Conservation (phyloP, 2,113 vertebrate genomes). For the Leiothrix lutea region DNA sequence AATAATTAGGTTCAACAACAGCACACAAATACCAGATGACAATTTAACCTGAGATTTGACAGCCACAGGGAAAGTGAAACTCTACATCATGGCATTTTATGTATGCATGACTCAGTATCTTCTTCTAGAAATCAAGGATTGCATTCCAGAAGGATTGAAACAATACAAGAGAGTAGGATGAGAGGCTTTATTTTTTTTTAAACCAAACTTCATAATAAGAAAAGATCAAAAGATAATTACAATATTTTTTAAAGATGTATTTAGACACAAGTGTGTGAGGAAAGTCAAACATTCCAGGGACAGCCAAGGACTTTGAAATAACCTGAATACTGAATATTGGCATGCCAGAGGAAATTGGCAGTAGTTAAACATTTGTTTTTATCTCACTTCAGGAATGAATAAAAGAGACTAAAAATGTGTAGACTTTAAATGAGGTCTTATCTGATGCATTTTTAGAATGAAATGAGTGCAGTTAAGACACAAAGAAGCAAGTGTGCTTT, state of each 20-base stretch:
- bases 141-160: not conserved
- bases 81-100: not conserved
- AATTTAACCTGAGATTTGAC: not conserved
- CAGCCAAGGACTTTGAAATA: not conserved
- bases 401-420: not conserved
- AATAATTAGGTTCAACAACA: not conserved
- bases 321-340: not conserved
- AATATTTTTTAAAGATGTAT: not conserved
- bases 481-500: not conserved
- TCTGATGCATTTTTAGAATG: not conserved
- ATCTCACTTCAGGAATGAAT: not conserved
- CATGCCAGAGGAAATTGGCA: not conserved
- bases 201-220: not conserved
- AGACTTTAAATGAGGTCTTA: not conserved
- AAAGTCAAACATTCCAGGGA: not conserved
- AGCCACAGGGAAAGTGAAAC: not conserved
- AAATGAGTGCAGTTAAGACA: not conserved
- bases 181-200: not conserved
- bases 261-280: not conserved
- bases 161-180: rapidly evolving
- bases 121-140: not conserved
- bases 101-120: not conserved
- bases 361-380: not conserved
- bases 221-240: not conserved
- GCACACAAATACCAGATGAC: not conserved